Percentiles rank a stretch among this genome's conserved stretches.
Evolutionary conservation across 2,113 vertebrate species (phyloP).

Genomic region (Aleadryas rufinucha): DNA sequence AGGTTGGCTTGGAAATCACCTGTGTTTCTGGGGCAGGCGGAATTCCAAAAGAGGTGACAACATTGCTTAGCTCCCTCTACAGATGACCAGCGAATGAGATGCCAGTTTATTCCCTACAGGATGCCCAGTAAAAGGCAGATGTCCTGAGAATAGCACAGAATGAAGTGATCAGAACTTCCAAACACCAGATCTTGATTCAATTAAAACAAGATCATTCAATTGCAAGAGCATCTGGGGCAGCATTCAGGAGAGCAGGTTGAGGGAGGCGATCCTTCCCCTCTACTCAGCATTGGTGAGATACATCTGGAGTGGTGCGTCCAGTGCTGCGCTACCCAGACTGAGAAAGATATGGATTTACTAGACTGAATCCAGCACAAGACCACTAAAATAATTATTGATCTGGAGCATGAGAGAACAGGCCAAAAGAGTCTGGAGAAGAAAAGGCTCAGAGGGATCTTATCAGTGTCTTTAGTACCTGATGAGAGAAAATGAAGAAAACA

Average conservation of each 20-base stretch:
- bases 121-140: not conserved
- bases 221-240: not conserved
- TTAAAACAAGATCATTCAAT: not conserved
- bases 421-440: not conserved
- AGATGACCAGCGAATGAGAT: not conserved
- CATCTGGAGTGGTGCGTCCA: not conserved
- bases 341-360: not conserved
- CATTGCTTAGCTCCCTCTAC: not conserved
- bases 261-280: not conserved
- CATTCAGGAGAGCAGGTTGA: not conserved
- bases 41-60: not conserved
- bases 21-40: not conserved
- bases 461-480: not conserved
- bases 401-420: not conserved
- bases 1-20: not conserved
- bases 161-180: not conserved
- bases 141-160: not conserved
- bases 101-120: not conserved
- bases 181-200: not conserved
- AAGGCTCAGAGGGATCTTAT: not conserved
- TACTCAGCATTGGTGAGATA: not conserved
- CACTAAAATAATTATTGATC: not conserved
- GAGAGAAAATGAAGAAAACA: not conserved
- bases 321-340: not conserved
- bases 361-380: not conserved